These are phyloP conservation scores for Himalopsyche japonica DNA, from an alignment of 2,888 invertebrate genomes.

Conservation along the genomic window DNA sequence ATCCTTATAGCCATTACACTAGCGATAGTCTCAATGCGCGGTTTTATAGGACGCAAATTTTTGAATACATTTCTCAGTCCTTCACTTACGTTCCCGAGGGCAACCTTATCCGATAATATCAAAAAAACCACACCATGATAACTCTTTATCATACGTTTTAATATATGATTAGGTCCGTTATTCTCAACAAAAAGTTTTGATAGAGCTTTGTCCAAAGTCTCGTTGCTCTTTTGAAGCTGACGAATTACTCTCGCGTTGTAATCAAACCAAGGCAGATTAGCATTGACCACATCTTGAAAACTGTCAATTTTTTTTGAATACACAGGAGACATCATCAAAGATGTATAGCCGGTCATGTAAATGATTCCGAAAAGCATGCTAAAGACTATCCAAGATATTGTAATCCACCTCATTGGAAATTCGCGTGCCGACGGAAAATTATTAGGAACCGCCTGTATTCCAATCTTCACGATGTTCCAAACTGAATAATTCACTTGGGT, in stretches of 20 bases:
- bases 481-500: not conserved
- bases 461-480: slow-evolving; percentile 12
- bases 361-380: slow-evolving; percentile 10
- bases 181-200: not conserved
- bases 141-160: not conserved
- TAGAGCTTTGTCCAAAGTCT: not conserved
- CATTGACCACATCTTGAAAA: slow-evolving; percentile 5
- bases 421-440: slow-evolving; percentile 10
- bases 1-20: slow-evolving; percentile 5
- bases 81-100: not conserved
- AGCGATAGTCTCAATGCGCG: not conserved
- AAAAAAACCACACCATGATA: slow-evolving; percentile 1
- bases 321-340: slow-evolving; percentile 8
- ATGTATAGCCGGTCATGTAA: slow-evolving; percentile 14
- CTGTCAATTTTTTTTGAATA: not conserved
- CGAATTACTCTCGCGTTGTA: not conserved
- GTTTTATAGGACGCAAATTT: slow-evolving; percentile 3
- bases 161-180: not conserved
- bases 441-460: slow-evolving; percentile 4
- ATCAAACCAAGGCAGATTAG: slow-evolving; percentile 5
- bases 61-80: not conserved
- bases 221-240: not conserved
- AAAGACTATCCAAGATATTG: slow-evolving; percentile 8
- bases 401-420: slow-evolving; percentile 7
- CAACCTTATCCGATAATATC: slow-evolving; percentile 1